Evolutionary conservation across 2,113 vertebrate species (phyloP), one percentile per base, ranked within the genome.

Genomic region (Ascaphus truei): DNA sequence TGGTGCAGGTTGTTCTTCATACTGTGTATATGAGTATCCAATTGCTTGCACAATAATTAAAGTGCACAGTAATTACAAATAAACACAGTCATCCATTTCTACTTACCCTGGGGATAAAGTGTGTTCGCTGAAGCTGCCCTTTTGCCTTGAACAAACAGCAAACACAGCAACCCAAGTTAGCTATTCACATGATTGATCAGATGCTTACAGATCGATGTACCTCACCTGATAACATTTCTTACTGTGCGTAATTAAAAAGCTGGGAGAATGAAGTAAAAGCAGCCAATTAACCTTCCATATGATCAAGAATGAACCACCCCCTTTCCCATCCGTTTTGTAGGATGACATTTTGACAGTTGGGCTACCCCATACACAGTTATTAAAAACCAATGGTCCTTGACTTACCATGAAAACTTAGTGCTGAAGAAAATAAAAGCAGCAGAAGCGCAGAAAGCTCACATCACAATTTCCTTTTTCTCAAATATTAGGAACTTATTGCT

Each of bases 11-110:
- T 47, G 9, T 47, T 33, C 11, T 33, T 5, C 31, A 33, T 5
- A 33, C 47, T 26, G 1, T n/a, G 7, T 57, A 31, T 22, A 22
- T 18, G 7, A 7, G 29, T 22, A 22, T n/a, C 30, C 10, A 16
- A 77, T 68, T 48, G 72, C 37, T 77, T 76, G 27, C 74, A 66
- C 68, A 57, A 63, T 56, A 66, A 79, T 29, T 60, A 62, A 51
- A 72, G 48, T 62, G 67, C 4, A 3, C 16, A 0, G 31, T 27
- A 75, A 62, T 79, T 61, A 73, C 16, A 62, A 71, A 76, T 71
- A 71, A 68, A 11, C 22, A 33, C 13, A 34, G 48, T 27, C 30
- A 62, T 76, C 31, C 1, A 2, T 63, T 83, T 68, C 45, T 18
- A 18, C 1, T 1, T 18, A n/a, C 59, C 73, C 72, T 57, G 36